Evolutionary conservation across 2,797 vertebrate species (phyloP).

Genomic region (Coilia nasus): DNA sequence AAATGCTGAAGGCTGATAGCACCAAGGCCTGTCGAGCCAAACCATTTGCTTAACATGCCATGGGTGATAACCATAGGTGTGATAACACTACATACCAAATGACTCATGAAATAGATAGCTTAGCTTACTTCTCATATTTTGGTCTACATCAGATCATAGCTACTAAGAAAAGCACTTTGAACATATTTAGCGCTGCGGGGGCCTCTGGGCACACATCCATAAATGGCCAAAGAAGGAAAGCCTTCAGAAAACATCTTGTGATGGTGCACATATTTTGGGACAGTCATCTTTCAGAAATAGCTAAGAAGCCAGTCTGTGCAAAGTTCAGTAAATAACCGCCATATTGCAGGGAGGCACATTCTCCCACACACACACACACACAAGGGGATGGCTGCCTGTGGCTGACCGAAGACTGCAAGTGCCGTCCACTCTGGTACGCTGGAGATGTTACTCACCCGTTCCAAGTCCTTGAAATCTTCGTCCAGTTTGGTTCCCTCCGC

Average conservation of each 20-base stretch:
- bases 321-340: neutral
- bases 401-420: neutral
- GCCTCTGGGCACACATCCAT: no score
- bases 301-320: neutral
- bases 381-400: neutral
- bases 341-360: neutral
- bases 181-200: no score
- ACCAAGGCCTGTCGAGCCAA: no score
- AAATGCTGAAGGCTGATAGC: no score
- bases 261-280: neutral
- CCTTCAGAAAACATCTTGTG: neutral
- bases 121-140: no score
- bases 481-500: conserved; percentile 98
- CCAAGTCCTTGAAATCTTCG: conserved; percentile 97
- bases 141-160: no score
- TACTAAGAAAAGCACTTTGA: no score
- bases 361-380: neutral
- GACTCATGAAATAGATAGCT: no score
- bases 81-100: no score
- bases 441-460: conserved; percentile 80
- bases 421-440: neutral
- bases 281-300: neutral
- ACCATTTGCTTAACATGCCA: no score
- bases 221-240: no score
- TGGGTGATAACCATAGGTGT: no score